Base-by-base conservation (phyloP, 2,888 invertebrate species). In the Chrysodeixis includens region DNA sequence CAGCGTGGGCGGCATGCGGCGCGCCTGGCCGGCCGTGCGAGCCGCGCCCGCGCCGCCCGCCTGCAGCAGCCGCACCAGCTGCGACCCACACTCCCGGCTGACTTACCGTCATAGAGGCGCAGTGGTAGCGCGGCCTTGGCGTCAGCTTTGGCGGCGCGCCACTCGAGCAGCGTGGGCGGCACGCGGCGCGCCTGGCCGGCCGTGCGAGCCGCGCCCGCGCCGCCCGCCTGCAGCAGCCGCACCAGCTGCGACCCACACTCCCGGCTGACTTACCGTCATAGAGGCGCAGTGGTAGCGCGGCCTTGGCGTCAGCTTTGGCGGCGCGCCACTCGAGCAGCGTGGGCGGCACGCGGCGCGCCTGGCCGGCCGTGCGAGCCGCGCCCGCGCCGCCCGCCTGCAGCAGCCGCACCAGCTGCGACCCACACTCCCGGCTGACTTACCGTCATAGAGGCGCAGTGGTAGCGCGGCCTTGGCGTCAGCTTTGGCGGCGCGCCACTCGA, bases 241-340 rank as follows among this genome's bases (percentile, higher is more conserved):
- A 98, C 97, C 92, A 98, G 88, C 85, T 95, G 78, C 86, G 96
- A 90, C 95, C 97, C 97, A 84, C 98, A 97, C 90, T 99, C 99
- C 0, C 97, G n/a, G n/a, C n/a, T n/a, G n/a, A n/a, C n/a, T n/a
- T n/a, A n/a, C n/a, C n/a, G n/a, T n/a, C n/a, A n/a, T 96, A 95
- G 0, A 96, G 78, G 0, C 89, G 77, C 10, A 95, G 82, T 1
- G 94, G 93, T 57, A 94, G 55, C 0, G 94, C 93, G 0, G 92
- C 88, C 1, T 88, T 69, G 0, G 92, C 88, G 56, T 89, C 87
- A 0, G 82, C 81, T 1, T 79, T 63, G 0, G 88, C 88, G 0
- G 92, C 91, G 18, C 86, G 86, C 93, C 93, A 93, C 85, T 93
- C 93, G 0, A 93, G 86, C 70, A 90, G 51, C 6, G 92, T 91